These are phyloP conservation scores for Scolopax bukidnonensis DNA, from an alignment of 2,797 vertebrate genomes.

Conservation along the genomic window DNA sequence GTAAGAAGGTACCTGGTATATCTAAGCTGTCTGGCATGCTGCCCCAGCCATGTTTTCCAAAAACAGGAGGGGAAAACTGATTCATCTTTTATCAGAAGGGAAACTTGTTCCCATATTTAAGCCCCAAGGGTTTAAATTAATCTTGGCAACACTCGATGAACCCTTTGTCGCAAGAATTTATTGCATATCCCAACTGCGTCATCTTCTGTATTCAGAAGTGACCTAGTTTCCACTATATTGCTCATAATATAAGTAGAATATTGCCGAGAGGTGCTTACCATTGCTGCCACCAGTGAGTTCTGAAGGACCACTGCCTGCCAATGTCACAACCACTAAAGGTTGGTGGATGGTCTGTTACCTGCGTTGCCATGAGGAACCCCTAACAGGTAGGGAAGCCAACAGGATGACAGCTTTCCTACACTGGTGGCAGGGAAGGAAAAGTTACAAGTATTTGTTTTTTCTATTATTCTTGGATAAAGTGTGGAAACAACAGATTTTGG, in stretches of 20 bases:
- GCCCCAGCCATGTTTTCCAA: neutral
- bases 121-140: neutral
- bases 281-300: neutral
- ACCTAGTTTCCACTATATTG: neutral
- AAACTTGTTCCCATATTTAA: neutral
- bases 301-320: neutral
- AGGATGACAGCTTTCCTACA: rapidly evolving
- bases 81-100: neutral
- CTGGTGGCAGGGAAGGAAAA: neutral
- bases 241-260: neutral
- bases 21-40: neutral
- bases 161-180: neutral
- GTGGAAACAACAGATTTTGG: neutral
- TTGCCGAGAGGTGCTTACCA: neutral
- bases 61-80: neutral
- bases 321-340: neutral
- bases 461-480: neutral
- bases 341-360: neutral
- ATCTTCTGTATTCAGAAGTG: neutral
- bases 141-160: neutral
- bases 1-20: neutral
- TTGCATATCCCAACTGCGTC: neutral
- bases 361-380: rapidly evolving
- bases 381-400: neutral
- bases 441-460: neutral